Conservation (phyloP, 1,140 invertebrate genomes). For the Scaptomyza montana region DNA sequence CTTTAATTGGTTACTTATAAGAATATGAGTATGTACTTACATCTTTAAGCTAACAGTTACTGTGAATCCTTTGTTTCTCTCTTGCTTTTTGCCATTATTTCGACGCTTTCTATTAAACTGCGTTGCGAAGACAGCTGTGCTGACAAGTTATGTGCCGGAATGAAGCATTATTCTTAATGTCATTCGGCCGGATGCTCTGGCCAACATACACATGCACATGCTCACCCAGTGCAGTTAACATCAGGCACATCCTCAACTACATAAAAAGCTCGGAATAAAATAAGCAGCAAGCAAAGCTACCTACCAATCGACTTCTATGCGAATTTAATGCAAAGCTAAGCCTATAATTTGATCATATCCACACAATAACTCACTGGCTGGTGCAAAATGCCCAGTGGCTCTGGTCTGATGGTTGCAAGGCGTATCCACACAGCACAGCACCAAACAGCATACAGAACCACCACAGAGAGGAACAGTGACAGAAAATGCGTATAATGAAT, state of each 20-base stretch:
- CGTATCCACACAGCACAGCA: background rate
- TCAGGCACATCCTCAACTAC: conserved; percentile 47
- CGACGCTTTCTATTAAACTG: too few species aligned
- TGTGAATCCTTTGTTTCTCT: too few species aligned
- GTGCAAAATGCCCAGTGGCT: conserved; percentile 77
- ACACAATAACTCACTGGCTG: conserved; percentile 73
- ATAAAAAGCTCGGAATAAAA: background rate
- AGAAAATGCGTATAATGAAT: conserved; percentile 73
- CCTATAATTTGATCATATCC: conserved; percentile 82
- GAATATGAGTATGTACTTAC: too few species aligned
- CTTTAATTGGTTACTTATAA: too few species aligned
- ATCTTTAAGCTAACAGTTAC: too few species aligned
- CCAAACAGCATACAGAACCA: background rate
- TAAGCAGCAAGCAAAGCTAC: background rate
- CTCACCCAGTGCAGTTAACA: conserved; percentile 27
- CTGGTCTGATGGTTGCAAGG: conserved; percentile 49
- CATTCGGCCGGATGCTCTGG: conserved; percentile 23
- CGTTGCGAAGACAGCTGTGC: conserved; percentile 13
- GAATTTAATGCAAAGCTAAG: conserved; percentile 76
- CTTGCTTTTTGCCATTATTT: too few species aligned
- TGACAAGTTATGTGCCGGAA: conserved; percentile 14
- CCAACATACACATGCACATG: conserved; percentile 33
- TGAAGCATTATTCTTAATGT: conserved; percentile 14
- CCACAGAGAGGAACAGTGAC: conserved; percentile 40
- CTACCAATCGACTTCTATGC: conserved; percentile 56